Evolutionary conservation across 2,113 vertebrate genomes (phyloP), one percentile per base, ranked within the genome.

Genomic region (Vimba vimba): DNA sequence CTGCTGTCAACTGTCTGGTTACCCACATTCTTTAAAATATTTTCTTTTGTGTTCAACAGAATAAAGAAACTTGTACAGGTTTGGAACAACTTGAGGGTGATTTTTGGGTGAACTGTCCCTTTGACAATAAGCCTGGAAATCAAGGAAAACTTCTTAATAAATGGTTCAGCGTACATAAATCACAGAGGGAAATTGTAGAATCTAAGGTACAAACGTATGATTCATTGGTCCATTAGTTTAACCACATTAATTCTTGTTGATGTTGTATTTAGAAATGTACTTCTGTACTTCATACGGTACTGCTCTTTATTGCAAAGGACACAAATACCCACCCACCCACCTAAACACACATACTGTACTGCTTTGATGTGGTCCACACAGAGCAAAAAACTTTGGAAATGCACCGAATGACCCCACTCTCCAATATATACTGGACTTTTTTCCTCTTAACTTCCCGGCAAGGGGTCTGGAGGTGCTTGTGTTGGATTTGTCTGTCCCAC

Each of bases 391-490:
- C 27, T 55, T 50, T 82, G 59, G 60, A 76, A 52, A 69, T 52
- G 55, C 74, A 78, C 74, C 4, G 39, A 88, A 33, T 73, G 80
- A 77, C 17, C 84, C 74, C 68, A 73, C 30, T 50, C 74, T 57
- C 59, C 57, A 79, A 69, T 74, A 80, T 82, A 66, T 36, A 78
- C 45, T 3, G 62, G 62, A 39, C 43, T 84, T 85, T 84, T 74
- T 78, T 87, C 82, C 86, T 74, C 60, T 79, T 59, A 75, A 71
- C 76, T 86, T 89, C 81, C 86, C 43, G 12, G 77, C 73, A 87
- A 87, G 47, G 85, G 66, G 86, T 68, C 86, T 66, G 39, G 68
- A 59, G 76, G 23, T 90, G 88, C 73, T 91, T 89, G 78, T 89
- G 82, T 89, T 91, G 90, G 87, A 89, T 64, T 43, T 55, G 57